phyloP scores from a whole-genome alignment of 2,888 invertebrate species.

The Philaethria dido region DNA sequence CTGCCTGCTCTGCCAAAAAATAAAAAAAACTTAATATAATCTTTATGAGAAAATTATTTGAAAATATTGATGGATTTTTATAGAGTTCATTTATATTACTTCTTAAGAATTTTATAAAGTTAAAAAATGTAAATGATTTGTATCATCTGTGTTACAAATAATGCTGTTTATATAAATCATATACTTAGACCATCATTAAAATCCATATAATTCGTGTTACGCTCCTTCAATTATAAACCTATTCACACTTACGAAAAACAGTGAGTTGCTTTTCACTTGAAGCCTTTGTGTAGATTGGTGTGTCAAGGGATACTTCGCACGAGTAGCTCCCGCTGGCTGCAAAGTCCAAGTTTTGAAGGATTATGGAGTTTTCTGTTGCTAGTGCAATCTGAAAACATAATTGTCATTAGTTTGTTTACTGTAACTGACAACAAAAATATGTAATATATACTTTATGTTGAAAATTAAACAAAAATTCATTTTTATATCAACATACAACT shows the following conservation, averaged over 20 bases:
- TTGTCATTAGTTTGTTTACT: conserved; percentile 13
- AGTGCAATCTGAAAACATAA: conserved; percentile 83
- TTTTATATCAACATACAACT: too few species aligned
- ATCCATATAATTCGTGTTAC: too few species aligned
- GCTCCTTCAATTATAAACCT: conserved; percentile 4
- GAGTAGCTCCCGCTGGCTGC: conserved; percentile 88
- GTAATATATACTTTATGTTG: not conserved
- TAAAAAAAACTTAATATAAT: too few species aligned
- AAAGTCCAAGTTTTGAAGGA: conserved; percentile 88
- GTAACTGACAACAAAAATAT: not conserved
- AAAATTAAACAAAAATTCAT: not conserved
- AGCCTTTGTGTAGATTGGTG: conserved; percentile 89
- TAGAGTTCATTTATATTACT: too few species aligned
- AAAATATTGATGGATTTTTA: too few species aligned
- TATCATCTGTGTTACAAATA: too few species aligned
- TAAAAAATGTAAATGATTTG: too few species aligned
- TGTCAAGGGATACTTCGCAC: conserved; percentile 89
- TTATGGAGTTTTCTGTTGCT: conserved; percentile 88
- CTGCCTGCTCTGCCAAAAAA: too few species aligned
- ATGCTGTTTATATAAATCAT: too few species aligned
- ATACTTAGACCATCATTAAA: too few species aligned
- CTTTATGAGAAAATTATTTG: too few species aligned
- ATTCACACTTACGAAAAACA: conserved; percentile 87
- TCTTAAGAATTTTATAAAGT: too few species aligned
- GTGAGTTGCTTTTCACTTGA: conserved; percentile 87